Conservation (phyloP, 2,888 invertebrate genomes). For the Melanostoma scalare region DNA sequence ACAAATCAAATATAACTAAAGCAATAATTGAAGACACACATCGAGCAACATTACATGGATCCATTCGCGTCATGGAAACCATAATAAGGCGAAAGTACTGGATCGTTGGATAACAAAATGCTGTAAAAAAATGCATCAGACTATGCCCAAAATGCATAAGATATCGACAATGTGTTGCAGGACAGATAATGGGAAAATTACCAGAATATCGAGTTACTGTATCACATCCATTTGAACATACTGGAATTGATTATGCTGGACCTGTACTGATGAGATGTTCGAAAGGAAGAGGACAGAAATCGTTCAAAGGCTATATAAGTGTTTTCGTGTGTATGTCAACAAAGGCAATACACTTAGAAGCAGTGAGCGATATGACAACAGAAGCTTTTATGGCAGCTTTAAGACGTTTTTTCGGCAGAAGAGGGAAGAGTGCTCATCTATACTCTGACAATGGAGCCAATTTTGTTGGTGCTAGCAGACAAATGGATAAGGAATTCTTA, state of each 20-base stretch:
- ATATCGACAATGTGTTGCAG: slow-evolving; percentile 1
- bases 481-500: slow-evolving; percentile 5
- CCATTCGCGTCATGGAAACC: slow-evolving; percentile 11
- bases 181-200: slow-evolving; percentile 4
- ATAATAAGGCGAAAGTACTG: slow-evolving; percentile 18
- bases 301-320: slow-evolving; percentile 53
- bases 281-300: slow-evolving; percentile 39
- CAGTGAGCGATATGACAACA: slow-evolving; percentile 48
- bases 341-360: slow-evolving; percentile 50
- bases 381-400: slow-evolving; percentile 50
- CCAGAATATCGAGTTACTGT: slow-evolving; percentile 6
- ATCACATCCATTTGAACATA: slow-evolving; percentile 25
- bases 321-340: slow-evolving; percentile 63
- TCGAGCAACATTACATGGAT: slow-evolving; percentile 22
- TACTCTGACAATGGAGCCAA: slow-evolving; percentile 51
- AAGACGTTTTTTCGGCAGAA: slow-evolving; percentile 47
- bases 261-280: slow-evolving; percentile 40
- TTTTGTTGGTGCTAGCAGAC: slow-evolving; percentile 4
- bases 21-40: slow-evolving; percentile 18
- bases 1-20: slow-evolving; percentile 16
- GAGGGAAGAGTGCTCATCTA: slow-evolving; percentile 42
- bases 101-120: slow-evolving; percentile 6
- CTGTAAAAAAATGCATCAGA: slow-evolving; percentile 4
- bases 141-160: neutral
- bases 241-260: slow-evolving; percentile 47